These are phyloP conservation scores for Mormyrops boulengeri DNA, from an alignment of 2,797 vertebrate species.

Conservation along the genomic window DNA sequence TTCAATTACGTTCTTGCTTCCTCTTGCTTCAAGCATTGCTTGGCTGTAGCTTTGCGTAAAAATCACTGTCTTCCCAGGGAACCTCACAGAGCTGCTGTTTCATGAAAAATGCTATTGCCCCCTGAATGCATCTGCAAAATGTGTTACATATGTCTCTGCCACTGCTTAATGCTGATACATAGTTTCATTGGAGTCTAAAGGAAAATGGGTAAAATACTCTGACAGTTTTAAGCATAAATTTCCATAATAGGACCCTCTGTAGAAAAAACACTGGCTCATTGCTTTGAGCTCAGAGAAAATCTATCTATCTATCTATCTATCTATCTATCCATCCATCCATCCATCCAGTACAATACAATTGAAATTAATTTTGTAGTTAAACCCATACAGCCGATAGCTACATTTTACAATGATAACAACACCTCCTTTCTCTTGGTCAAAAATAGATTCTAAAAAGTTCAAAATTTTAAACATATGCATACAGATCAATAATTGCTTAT, in stretches of 20 bases:
- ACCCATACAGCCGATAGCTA: background rate
- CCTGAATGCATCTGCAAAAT: background rate
- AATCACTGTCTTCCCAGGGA: background rate
- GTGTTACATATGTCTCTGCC: background rate
- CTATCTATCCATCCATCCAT: background rate
- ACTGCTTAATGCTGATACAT: background rate
- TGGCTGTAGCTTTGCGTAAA: background rate
- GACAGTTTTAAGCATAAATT: background rate
- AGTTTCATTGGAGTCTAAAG: background rate
- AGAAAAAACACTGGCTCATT: background rate
- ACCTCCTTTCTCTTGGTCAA: background rate
- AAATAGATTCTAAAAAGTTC: background rate
- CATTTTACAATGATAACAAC: background rate
- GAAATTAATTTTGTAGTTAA: background rate
- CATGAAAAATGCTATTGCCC: background rate
- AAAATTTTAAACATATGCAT: background rate
- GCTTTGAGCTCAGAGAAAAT: background rate
- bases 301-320: background rate
- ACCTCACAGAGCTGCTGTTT: background rate
- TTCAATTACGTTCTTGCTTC: background rate
- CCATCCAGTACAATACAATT: background rate
- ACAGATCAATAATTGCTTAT: background rate
- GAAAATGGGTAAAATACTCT: background rate
- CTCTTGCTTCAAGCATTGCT: background rate
- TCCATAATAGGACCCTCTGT: background rate